Evolutionary conservation across 2,113 vertebrate species (phyloP), one percentile per base, ranked within the genome.

Genomic region (Macroglossus sobrinus): DNA sequence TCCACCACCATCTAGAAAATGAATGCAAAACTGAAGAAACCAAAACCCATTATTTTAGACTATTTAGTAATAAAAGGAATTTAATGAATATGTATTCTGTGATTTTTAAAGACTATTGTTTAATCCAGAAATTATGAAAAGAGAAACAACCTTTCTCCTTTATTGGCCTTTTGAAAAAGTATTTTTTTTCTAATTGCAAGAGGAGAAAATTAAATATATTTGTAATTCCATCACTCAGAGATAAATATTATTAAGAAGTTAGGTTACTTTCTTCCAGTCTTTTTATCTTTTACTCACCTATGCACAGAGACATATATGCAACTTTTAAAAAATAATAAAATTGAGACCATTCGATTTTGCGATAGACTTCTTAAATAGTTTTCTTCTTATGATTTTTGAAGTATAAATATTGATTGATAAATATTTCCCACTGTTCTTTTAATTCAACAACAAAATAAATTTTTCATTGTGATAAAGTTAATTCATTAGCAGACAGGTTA

Each of bases 1-100:
- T 98, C 97, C 95, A 99, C 95, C 94, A 99, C 82, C 98, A 99
- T 96, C 99, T 99, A 45, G 12, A 97, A 95, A 89, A 45, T 11
- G 10, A 97, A 95, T 75, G 5, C 19, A 50, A 7, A 85, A 33
- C 40, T 18, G 5, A 7, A 81, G 64, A 28, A 53, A 59, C 55
- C 5, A 13, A 81, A 64, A 28, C 38, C 33, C 43, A 14, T 61
- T 10, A 40, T 45, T 81, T 86, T 47, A 68, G 22, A 66, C 47
- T 40, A 33, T 10, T 66, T 61, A n/a, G 28, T 19, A 74, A 71
- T 38, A 40, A 82, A 43, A 74, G 55, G 45, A 71, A 64, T 28
- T 43, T 21, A 68, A 11, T 7, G 26, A 21, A 35, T n/a, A 43
- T 3, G 5, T 18, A 30, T 68, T 75, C 18, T 81, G 45, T 81